Evolutionary conservation across 2,113 vertebrate genomes (phyloP).

Genomic region (Cygnus buccinator): DNA sequence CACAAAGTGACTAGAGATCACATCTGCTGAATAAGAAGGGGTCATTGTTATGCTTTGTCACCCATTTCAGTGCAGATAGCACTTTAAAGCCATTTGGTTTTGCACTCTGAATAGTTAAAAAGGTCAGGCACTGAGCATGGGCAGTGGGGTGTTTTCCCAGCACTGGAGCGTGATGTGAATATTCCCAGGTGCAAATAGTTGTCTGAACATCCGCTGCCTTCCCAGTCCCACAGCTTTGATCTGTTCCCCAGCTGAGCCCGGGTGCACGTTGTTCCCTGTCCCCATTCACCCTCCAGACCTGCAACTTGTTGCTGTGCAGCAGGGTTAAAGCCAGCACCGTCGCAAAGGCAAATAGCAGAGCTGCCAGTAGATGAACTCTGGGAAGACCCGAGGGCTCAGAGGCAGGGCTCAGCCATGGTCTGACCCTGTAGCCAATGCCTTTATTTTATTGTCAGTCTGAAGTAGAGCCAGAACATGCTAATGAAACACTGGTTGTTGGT

Average conservation of each 20-base stretch:
- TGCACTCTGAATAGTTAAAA: conserved; percentile 56
- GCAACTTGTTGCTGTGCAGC: not conserved
- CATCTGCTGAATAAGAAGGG: conserved; percentile 63
- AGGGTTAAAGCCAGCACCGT: rapidly evolving
- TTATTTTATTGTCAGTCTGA: not conserved
- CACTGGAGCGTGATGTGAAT: conserved; percentile 20
- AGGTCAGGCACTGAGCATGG: conserved; percentile 51
- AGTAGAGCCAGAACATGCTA: rapidly evolving
- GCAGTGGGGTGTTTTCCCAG: conserved; percentile 34
- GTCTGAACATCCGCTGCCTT: conserved; percentile 21
- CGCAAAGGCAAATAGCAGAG: not conserved
- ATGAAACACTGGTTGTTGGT: rapidly evolving
- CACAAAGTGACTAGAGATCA: conserved; percentile 30
- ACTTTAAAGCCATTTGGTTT: conserved; percentile 61
- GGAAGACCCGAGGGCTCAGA: not conserved
- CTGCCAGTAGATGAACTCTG: not conserved
- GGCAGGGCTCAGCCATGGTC: not conserved
- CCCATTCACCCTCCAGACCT: not conserved
- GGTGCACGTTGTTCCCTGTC: not conserved
- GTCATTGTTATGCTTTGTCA: conserved; percentile 66
- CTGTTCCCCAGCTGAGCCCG: not conserved
- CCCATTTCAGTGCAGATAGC: conserved; percentile 39
- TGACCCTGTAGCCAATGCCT: not conserved
- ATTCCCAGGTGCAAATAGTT: conserved; percentile 51
- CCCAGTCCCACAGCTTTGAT: not conserved